phyloP scores from a whole-genome alignment of 2,888 invertebrate species.

The Cosmorhoe ocellata region DNA sequence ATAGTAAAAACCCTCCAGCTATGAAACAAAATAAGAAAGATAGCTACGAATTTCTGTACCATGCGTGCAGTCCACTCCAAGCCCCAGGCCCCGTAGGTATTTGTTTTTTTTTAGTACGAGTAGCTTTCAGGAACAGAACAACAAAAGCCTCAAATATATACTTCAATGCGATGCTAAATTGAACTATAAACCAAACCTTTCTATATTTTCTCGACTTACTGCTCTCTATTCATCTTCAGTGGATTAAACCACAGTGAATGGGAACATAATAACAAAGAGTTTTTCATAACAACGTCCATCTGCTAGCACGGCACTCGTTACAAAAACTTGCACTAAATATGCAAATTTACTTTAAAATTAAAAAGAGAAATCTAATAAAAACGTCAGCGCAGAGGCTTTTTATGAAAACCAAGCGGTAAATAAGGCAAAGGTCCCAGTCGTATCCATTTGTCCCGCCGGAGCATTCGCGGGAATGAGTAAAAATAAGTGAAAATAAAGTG shows the following conservation, averaged over 20 bases:
- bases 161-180: too few species aligned
- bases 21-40: too few species aligned
- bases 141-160: too few species aligned
- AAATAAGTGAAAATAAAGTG: slow-evolving; percentile 75
- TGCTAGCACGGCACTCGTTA: slow-evolving; percentile 1
- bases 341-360: slow-evolving; percentile 38
- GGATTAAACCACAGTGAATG: not conserved
- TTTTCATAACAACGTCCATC: not conserved
- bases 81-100: too few species aligned
- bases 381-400: slow-evolving; percentile 44
- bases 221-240: too few species aligned
- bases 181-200: too few species aligned
- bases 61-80: too few species aligned
- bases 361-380: slow-evolving; percentile 41
- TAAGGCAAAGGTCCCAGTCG: slow-evolving; percentile 61
- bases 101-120: too few species aligned
- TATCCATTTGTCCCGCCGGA: slow-evolving; percentile 62
- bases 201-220: too few species aligned
- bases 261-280: not conserved
- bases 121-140: too few species aligned
- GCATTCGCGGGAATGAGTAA: slow-evolving; percentile 66
- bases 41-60: too few species aligned
- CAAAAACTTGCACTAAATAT: slow-evolving; percentile 27
- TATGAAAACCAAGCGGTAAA: slow-evolving; percentile 57
- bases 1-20: too few species aligned